Evolutionary conservation across 2,888 invertebrate genomes (phyloP).

Genomic region (Cheilosia vernalis): DNA sequence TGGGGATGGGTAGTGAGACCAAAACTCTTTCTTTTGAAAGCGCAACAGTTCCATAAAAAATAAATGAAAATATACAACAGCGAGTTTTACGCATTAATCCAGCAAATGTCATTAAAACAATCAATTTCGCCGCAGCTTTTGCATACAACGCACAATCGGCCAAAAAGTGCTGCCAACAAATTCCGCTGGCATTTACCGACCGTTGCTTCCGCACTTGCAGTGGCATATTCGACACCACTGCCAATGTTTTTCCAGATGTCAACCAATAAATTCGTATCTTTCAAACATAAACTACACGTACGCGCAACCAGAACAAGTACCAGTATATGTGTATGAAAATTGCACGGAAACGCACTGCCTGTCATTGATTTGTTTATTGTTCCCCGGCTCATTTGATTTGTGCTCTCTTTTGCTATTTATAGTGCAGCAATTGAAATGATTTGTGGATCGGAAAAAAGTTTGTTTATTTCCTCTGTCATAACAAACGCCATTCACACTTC

Average conservation of each 20-base stretch:
- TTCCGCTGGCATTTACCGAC: neutral
- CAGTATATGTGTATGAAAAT: constrained; percentile 14
- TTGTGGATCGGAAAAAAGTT: constrained; percentile 4
- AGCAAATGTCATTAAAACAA: neutral
- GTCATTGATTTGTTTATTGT: constrained; percentile 48
- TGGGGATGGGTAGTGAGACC: too few relatives aligned
- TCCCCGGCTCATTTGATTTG: constrained; percentile 36
- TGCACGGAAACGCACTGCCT: constrained; percentile 53
- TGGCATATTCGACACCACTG: constrained; percentile 38
- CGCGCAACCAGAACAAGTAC: neutral
- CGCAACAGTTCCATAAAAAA: too few relatives aligned
- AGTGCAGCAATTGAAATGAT: constrained; percentile 16
- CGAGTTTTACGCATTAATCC: neutral
- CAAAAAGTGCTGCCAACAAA: constrained; percentile 2
- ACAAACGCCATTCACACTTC: constrained; percentile 3
- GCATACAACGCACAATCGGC: neutral
- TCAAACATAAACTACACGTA: constrained; percentile 18
- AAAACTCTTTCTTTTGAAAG: too few relatives aligned
- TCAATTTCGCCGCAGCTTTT: neutral
- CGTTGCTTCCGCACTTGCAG: constrained; percentile 23
- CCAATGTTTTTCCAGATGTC: constrained; percentile 60
- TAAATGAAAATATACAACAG: too few relatives aligned
- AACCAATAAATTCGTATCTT: constrained; percentile 48
- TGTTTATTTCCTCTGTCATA: constrained; percentile 38
- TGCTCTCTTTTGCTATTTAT: constrained; percentile 44